Evolutionary conservation across 2,797 vertebrate species (phyloP), one percentile per base, ranked within the genome.

Genomic region (Oreonectes daqikongensis): DNA sequence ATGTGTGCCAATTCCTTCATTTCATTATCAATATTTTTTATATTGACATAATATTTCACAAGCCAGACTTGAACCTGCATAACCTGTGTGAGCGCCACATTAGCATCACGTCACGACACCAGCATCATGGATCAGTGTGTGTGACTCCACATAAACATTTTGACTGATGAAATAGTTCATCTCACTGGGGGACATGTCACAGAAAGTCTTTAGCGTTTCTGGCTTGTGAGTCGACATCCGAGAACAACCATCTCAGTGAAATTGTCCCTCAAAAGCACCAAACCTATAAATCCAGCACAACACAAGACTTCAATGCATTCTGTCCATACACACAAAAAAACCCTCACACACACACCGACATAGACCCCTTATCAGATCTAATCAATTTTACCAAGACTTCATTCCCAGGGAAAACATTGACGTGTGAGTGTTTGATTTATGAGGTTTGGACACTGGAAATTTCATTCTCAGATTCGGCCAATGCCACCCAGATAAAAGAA

Each of bases 371-470:
- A 87, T 85, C 88, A 86, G 85, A 84, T 82, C 79, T 88, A 88
- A 90, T 88, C 87, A 87, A 88, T 88, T 90, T 85, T 83, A 87
- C 85, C 83, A 82, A 78, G 72, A 87, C 88, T 90, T 90, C 84
- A 90, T 90, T 90, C 87, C 80, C 66, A 79, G 82, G 61, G 82
- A 83, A 87, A 87, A 85, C 48, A 70, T 32, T 69, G 55, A 69
- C 18, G 4, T 24, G 1, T 52, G 59, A 78, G 57, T 65, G 68
- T 64, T 71, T 78, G 76, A 78, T 78, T 78, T 78, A 72, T 18
- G 76, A 78, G 69, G 52, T 65, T 24, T 65, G 52, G 68, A 65
- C 26, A 9, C 44, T 69, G 76, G 75, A 71, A 78, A 78, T 78
- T 71, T 78, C n/a, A 55, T 73, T 78, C 48, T 64, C 11, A 20